phyloP scores from a whole-genome alignment of 2,113 vertebrate species.

The Caranx ignobilis region DNA sequence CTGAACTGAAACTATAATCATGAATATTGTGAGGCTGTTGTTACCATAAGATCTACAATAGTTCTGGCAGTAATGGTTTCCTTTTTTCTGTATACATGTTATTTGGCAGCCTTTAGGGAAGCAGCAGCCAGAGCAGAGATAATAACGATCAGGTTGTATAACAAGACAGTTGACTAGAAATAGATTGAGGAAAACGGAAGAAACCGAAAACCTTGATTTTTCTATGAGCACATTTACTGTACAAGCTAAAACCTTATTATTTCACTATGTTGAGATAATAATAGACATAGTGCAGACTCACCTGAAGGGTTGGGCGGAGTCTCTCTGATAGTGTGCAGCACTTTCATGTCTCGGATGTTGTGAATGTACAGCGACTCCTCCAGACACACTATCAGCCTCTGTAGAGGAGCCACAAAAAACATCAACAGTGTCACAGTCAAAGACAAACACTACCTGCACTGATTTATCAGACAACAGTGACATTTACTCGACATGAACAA shows the following conservation, averaged over 20 bases:
- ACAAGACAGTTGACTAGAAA: neutral
- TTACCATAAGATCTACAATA: neutral
- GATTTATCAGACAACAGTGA: neutral
- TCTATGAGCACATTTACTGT: neutral
- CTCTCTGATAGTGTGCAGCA: slow-evolving; percentile 98
- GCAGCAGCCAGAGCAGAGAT: neutral
- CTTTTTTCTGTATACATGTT: neutral
- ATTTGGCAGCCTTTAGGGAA: neutral
- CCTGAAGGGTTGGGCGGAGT: slow-evolving; percentile 97
- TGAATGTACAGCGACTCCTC: slow-evolving; percentile 99
- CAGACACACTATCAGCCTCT: slow-evolving; percentile 98
- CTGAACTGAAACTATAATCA: neutral
- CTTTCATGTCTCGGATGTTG: slow-evolving; percentile 99
- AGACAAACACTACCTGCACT: neutral
- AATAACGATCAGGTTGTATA: neutral
- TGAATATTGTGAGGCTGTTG: neutral
- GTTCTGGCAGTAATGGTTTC: neutral
- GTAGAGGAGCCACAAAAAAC: slow-evolving; percentile 20
- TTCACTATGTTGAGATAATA: neutral
- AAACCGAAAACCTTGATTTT: neutral
- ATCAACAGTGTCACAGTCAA: neutral
- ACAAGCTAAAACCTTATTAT: neutral
- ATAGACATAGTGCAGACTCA: slow-evolving; percentile 55
- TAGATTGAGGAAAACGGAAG: neutral
- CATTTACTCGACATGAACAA: neutral